Evolutionary conservation across 1,140 invertebrate genomes (phyloP), one percentile per base, ranked within the genome.

Genomic region (Zaprionus gabonicus): DNA sequence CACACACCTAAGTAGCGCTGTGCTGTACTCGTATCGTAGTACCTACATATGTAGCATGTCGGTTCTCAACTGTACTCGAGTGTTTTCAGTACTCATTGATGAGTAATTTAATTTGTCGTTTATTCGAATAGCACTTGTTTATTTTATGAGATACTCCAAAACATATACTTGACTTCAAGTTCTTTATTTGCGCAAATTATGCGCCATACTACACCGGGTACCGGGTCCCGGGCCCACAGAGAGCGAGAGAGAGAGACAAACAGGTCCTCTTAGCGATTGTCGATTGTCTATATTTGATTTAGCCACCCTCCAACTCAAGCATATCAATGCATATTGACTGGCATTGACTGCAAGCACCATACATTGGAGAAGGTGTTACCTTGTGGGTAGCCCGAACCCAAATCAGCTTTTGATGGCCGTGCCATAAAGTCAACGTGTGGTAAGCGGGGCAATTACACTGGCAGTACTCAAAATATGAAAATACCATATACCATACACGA

Each of bases 41-140:
- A n/a, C 6, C 36, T 38, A 38, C 13, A 15, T 44, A 20, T 46
- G n/a, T 46, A 46, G n/a, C 6, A 17, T 46, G n/a, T 46, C 9
- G 41, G 41, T 55, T 41, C 31, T 60, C 23, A 28, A 28, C 17
- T 53, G 17, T 53, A 60, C 31, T 77, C 62, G 75, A 80, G 70
- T 73, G 67, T 65, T 63, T 66, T 57, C 53, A 70, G 59, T 53
- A 64, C 59, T 55, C 62, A 76, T 59, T 80, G 80, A 85, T 87
- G 88, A 85, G 79, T 91, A 91, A 91, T 91, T 91, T 78, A 82
- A 91, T 91, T 91, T 91, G 88, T 80, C 72, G 88, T 80, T 91
- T 91, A 91, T 91, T 91, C 83, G 88, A 84, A 84, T 78, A 88
- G 83, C 88, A 91, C 88, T 91, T 72, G 74, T 80, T 76, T 78